These are phyloP conservation scores for Dorcus parallelipipedus DNA, from an alignment of 2,888 invertebrate species.

Conservation along the genomic window DNA sequence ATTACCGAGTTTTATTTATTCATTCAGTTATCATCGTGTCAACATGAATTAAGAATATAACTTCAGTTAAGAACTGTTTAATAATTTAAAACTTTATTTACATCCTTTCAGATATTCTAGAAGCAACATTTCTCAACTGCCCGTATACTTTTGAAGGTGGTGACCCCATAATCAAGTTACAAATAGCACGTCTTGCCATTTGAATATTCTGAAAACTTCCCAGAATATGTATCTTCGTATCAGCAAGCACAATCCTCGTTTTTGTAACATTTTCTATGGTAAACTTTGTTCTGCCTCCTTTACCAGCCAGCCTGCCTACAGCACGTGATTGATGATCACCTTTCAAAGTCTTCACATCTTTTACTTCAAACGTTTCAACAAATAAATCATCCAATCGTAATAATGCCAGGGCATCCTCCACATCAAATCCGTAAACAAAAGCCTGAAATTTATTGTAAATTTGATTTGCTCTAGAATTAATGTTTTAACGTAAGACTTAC, in stretches of 20 bases:
- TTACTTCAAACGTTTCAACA: slow-evolving; percentile 94
- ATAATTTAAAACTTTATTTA: slow-evolving; percentile 43
- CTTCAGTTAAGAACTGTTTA: not conserved
- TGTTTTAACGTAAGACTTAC: slow-evolving; percentile 24
- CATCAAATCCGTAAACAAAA: slow-evolving; percentile 93
- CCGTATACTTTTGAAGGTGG: slow-evolving; percentile 98
- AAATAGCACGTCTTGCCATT: slow-evolving; percentile 89
- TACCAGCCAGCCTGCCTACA: slow-evolving; percentile 96
- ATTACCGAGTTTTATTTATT: slow-evolving; percentile 8
- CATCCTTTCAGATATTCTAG: slow-evolving; percentile 79
- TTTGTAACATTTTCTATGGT: slow-evolving; percentile 99
- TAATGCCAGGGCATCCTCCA: slow-evolving; percentile 93
- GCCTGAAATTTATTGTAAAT: slow-evolving; percentile 52
- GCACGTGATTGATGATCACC: slow-evolving; percentile 95
- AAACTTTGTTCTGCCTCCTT: slow-evolving; percentile 94
- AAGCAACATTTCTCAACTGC: slow-evolving; percentile 82
- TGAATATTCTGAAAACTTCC: slow-evolving; percentile 98
- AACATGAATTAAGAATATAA: not conserved
- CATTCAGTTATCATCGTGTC: no score
- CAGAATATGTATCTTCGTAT: slow-evolving; percentile 93
- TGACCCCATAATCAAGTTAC: slow-evolving; percentile 94
- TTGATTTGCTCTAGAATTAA: not conserved
- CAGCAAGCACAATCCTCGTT: slow-evolving; percentile 95
- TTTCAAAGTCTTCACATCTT: slow-evolving; percentile 91
- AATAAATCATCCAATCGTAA: slow-evolving; percentile 94